Conservation (phyloP, 2,888 invertebrate species). For the Crepidodera aurea region DNA sequence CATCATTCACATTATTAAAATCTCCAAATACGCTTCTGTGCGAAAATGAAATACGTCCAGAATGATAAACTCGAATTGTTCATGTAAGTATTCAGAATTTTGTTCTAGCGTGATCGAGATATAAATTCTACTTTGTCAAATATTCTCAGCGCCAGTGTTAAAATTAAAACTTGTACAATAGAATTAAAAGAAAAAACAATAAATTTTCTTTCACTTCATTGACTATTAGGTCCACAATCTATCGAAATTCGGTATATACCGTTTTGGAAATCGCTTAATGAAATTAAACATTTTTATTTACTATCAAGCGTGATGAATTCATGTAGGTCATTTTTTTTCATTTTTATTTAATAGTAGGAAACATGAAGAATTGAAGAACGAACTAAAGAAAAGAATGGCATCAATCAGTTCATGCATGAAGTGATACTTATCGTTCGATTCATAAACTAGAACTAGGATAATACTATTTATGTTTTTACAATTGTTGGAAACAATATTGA, state of each 20-base stretch:
- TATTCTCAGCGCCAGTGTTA: no score
- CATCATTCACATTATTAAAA: no score
- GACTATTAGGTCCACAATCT: slow-evolving; percentile 7
- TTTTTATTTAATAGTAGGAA: slow-evolving; percentile 10
- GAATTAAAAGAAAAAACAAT: neutral
- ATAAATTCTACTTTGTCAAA: no score
- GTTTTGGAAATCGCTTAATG: slow-evolving; percentile 1
- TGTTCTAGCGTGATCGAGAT: no score
- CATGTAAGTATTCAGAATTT: no score
- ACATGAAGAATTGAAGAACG: neutral
- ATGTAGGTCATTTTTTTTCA: slow-evolving; percentile 1
- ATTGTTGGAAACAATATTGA: no score
- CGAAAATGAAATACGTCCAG: no score
- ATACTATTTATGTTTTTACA: no score
- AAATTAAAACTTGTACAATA: neutral
- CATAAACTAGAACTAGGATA: neutral
- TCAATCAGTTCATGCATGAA: slow-evolving; percentile 8
- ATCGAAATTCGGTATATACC: slow-evolving; percentile 2
- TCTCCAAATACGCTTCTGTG: no score
- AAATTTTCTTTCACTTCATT: slow-evolving; percentile 12
- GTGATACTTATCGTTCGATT: neutral
- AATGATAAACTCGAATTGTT: no score
- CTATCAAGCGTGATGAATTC: slow-evolving; percentile 7
- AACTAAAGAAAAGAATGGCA: neutral
- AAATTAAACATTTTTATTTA: slow-evolving; percentile 10